Conservation (phyloP, 2,113 vertebrate species). For the Psettodes erumei region DNA sequence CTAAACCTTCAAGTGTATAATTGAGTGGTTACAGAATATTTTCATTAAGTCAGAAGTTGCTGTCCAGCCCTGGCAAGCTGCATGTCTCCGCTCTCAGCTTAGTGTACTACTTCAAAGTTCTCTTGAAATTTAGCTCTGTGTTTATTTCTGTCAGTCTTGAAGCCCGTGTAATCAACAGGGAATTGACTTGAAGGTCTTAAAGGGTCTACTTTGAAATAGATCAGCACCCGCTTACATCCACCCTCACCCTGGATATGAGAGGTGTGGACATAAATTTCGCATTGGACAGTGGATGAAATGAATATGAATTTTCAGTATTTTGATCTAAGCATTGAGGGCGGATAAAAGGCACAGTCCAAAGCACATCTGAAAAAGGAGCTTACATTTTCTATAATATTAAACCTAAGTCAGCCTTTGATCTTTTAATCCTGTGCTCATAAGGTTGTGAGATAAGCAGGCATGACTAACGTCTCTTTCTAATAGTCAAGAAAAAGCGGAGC, state of each 20-base stretch:
- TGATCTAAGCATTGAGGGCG: slow-evolving; percentile 74
- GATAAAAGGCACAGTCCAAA: slow-evolving; percentile 79
- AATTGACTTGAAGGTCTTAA: slow-evolving; percentile 72
- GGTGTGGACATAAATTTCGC: slow-evolving; percentile 75
- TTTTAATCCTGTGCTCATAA: slow-evolving; percentile 97
- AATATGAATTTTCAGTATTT: slow-evolving; percentile 80
- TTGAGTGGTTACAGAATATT: slow-evolving; percentile 70
- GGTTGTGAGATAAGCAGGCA: slow-evolving; percentile 95
- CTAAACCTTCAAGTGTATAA: slow-evolving; percentile 64
- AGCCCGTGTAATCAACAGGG: slow-evolving; percentile 70
- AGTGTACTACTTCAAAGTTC: slow-evolving; percentile 70
- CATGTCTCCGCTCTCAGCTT: slow-evolving; percentile 52
- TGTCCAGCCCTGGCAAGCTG: slow-evolving; percentile 51
- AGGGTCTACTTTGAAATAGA: slow-evolving; percentile 76
- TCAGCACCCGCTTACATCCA: slow-evolving; percentile 60
- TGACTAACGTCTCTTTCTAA: slow-evolving; percentile 95
- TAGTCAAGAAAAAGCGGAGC: slow-evolving; percentile 87
- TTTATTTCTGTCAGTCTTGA: slow-evolving; percentile 68
- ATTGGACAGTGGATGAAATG: slow-evolving; percentile 75
- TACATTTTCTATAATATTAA: slow-evolving; percentile 91
- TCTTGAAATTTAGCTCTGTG: slow-evolving; percentile 65
- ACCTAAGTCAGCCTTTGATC: slow-evolving; percentile 96
- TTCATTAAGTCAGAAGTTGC: slow-evolving; percentile 66
- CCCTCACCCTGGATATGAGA: slow-evolving; percentile 59
- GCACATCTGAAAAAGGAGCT: slow-evolving; percentile 86